Percentiles rank a stretch among this genome's conserved stretches.
phyloP scores from a whole-genome alignment of 2,888 invertebrate genomes.

The Halocaridina rubra region DNA sequence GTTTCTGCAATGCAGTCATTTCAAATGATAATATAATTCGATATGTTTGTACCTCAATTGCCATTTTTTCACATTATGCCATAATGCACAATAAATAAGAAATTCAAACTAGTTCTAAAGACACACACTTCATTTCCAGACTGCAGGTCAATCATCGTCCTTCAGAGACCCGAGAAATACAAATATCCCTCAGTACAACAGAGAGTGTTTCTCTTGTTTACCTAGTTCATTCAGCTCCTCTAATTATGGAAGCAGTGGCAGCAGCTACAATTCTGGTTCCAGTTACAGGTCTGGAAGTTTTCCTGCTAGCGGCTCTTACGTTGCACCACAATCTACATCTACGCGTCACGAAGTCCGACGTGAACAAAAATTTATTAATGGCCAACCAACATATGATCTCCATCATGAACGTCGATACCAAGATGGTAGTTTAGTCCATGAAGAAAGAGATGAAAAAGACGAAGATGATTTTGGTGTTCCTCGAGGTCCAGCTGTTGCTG shows the following conservation, averaged over 20 bases:
- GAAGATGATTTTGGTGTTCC: conserved; percentile 23
- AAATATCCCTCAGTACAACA: not conserved
- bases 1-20: too few relatives aligned
- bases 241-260: not conserved
- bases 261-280: not conserved
- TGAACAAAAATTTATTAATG: conserved; percentile 52
- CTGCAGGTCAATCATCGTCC: not conserved
- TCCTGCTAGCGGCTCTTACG: not conserved
- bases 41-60: too few relatives aligned
- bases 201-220: conserved; percentile 29
- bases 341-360: conserved; percentile 48
- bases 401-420: conserved; percentile 48
- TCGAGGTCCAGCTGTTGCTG: too few relatives aligned
- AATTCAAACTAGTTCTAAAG: too few relatives aligned
- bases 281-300: not conserved
- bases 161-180: conserved; percentile 18
- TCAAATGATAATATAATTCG: too few relatives aligned
- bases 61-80: too few relatives aligned
- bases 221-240: not conserved
- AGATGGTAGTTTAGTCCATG: conserved; percentile 49
- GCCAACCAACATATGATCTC: conserved; percentile 45
- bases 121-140: not conserved
- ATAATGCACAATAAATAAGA: too few relatives aligned
- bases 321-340: conserved; percentile 2
- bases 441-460: conserved; percentile 34